A percentile compares a stretch with the other conserved stretches of the same genome.
phyloP scores from a whole-genome alignment of 2,888 invertebrate species.

The Drosophila sordidapex region DNA sequence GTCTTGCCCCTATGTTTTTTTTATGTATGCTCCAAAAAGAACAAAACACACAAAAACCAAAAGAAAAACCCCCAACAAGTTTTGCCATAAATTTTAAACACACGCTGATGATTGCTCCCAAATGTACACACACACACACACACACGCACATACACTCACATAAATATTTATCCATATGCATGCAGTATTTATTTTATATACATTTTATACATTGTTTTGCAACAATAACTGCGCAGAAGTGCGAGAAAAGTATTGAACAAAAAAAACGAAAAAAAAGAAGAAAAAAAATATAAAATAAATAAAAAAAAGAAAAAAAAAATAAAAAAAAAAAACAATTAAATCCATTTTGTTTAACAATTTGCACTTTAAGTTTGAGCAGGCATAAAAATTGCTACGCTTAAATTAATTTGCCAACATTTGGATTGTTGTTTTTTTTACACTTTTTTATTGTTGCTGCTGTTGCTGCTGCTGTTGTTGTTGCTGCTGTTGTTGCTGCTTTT shows the following conservation, averaged over 20 bases:
- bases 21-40: slow-evolving; percentile 12
- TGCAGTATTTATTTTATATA: slow-evolving; percentile 33
- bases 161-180: slow-evolving; percentile 24
- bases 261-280: neutral
- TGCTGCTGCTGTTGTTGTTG: neutral
- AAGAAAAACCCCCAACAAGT: slow-evolving; percentile 33
- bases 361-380: slow-evolving; percentile 50
- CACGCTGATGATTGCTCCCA: slow-evolving; percentile 51
- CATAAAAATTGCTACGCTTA: slow-evolving; percentile 56
- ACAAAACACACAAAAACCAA: slow-evolving; percentile 1
- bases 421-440: slow-evolving; percentile 2
- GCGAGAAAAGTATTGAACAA: neutral
- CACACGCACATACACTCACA: slow-evolving; percentile 1
- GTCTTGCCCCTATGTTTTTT: slow-evolving; percentile 8
- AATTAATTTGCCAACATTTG: slow-evolving; percentile 43
- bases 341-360: slow-evolving; percentile 48
- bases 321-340: slow-evolving; percentile 6
- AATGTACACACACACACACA: slow-evolving; percentile 27
- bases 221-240: slow-evolving; percentile 45
- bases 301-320: slow-evolving; percentile 2
- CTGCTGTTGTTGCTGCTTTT: neutral
- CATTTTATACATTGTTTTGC: slow-evolving; percentile 21
- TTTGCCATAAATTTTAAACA: slow-evolving; percentile 61
- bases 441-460: neutral
- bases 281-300: neutral